Evolutionary conservation across 30 jellyfish, hydroid and myxozoan species (phyloP).

Genomic region (Sanderia malayensis): DNA sequence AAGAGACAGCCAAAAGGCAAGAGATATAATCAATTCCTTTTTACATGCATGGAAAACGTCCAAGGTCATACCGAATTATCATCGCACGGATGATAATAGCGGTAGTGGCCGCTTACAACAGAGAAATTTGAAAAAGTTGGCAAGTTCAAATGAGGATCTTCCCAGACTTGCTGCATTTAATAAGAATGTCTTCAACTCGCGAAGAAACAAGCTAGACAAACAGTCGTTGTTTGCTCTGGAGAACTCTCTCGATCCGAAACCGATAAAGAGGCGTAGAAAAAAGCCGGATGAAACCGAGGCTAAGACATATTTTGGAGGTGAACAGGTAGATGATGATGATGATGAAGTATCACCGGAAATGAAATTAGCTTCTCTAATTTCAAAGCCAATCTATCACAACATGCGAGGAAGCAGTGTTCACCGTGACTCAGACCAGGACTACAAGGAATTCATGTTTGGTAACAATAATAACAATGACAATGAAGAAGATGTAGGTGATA

Average conservation of each 20-base stretch:
- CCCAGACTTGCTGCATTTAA: conserved; percentile 26
- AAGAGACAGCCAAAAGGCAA: conserved; percentile 39
- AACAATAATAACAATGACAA: conserved; percentile 7
- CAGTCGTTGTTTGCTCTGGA: conserved; percentile 52
- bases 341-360: conserved; percentile 70
- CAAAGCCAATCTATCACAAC: conserved; percentile 84
- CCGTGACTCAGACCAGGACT: conserved; percentile 36
- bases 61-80: conserved; percentile 51
- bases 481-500: conserved; percentile 7
- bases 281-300: conserved; percentile 66
- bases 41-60: conserved; percentile 70
- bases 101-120: background rate
- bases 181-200: conserved; percentile 21
- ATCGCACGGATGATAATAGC: no score
- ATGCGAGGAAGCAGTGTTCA: conserved; percentile 13
- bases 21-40: conserved; percentile 57
- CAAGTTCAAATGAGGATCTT: background rate
- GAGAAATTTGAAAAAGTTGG: background rate
- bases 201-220: conserved; percentile 42
- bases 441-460: conserved; percentile 49
- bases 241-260: conserved; percentile 53
- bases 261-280: conserved; percentile 24
- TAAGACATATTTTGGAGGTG: conserved; percentile 71
- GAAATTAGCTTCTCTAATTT: conserved; percentile 70
- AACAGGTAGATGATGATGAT: conserved; percentile 59